Conservation (phyloP, 2,797 vertebrate species). For the Catostomus latipinnis region DNA sequence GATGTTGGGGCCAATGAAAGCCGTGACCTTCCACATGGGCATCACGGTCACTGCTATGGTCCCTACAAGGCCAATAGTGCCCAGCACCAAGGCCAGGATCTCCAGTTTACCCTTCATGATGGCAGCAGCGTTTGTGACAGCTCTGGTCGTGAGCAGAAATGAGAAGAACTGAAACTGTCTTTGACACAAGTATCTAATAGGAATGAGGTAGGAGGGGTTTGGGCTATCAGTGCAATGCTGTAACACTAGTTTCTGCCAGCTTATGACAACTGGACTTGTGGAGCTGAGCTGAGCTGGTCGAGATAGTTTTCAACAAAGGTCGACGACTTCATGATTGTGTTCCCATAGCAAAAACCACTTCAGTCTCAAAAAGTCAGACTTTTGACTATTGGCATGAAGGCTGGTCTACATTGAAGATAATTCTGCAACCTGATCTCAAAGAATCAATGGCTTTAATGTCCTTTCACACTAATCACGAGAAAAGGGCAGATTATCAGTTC, state of each 20-base stretch:
- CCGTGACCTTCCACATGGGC: conserved; percentile 52
- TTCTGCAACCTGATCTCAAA: no score
- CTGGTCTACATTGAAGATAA: no score
- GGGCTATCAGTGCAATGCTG: conserved; percentile 59
- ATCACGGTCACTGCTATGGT: background rate
- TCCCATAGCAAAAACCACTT: no score
- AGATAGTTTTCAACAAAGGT: no score
- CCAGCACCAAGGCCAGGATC: conserved; percentile 46
- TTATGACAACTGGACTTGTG: conserved; percentile 3
- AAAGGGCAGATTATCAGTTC: no score
- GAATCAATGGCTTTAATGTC: no score
- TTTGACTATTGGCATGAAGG: no score
- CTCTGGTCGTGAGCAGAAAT: background rate
- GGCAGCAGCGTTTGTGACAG: background rate
- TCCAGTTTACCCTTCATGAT: conserved; percentile 74
- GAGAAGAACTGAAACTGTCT: background rate
- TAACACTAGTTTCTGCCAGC: conserved; percentile 63
- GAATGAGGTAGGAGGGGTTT: conserved; percentile 28
- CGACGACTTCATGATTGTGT: no score
- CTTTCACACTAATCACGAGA: no score
- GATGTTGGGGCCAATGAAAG: conserved; percentile 44
- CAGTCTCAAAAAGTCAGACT: no score
- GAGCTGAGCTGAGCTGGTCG: no score
- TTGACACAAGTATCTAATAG: background rate
- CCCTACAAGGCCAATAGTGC: conserved; percentile 28